Base-by-base conservation (phyloP, 2,113 vertebrate genomes). In the Spea bombifrons region DNA sequence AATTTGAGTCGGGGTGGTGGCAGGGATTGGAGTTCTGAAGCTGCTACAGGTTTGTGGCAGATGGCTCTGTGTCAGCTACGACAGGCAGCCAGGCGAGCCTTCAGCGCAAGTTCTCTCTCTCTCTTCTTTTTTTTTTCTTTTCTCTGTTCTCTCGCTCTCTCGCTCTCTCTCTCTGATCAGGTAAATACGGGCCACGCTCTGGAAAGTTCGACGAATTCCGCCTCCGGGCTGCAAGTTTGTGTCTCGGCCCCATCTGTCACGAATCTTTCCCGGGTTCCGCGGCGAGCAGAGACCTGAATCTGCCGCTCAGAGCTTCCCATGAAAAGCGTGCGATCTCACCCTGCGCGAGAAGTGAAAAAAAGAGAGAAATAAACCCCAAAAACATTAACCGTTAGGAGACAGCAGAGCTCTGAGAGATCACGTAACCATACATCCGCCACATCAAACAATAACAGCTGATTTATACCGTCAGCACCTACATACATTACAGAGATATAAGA, bases 31-130 rank as follows among this genome's bases (percentile, higher is more conserved):
- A 92, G 90, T 88, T 93, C 90, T 94, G 92, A 93, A 93, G 92
- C 89, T 85, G 92, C 94, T 95, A 96, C 96, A 96, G 94, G 96
- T 98, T 97, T 95, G 93, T 92, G 94, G 94, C 96, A 98, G 96
- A 98, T 98, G 96, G 95, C 92, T 94, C 91, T 87, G 92, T 94
- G 94, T 97, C 95, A 94, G 94, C 94, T 93, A 95, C 96, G 95
- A 96, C 94, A 96, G 93, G 92, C 93, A 90, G 93, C 94, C 95
- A 94, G 94, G 92, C 92, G 92, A 89, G 84, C 91, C 92, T 95
- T 97, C 94, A 94, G 91, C 92, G 92, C 93, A 94, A 90, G 92
- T 94, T 94, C 91, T 90, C 90, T 88, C 90, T 90, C 89, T 90
- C 92, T 92, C 91, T 93, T 5, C 4, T 17, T 45, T 75, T 88